Percentiles rank a stretch among this genome's conserved stretches.
These are phyloP conservation scores for Caenorhabditis sulstoni DNA, from an alignment of 2,888 invertebrate genomes.

Conservation along the genomic window DNA sequence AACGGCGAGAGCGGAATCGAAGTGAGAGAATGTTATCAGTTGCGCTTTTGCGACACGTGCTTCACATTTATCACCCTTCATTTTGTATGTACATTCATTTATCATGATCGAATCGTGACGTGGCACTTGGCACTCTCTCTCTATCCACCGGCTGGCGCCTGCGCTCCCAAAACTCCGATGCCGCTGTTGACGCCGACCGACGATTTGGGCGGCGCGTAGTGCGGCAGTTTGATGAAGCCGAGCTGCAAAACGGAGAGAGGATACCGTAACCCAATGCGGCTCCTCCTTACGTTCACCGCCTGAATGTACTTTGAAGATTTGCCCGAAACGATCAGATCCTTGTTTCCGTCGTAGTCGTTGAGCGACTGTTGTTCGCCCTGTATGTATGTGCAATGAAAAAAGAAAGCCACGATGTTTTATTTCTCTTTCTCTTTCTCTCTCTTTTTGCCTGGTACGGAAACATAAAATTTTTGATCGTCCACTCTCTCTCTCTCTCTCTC, in stretches of 20 bases:
- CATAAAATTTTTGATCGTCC: constrained; percentile 34
- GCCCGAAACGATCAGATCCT: constrained; percentile 69
- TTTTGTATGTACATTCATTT: constrained; percentile 46
- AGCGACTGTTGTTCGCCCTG: constrained; percentile 71
- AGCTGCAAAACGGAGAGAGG: constrained; percentile 44
- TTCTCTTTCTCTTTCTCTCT: not conserved
- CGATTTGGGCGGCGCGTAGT: constrained; percentile 58
- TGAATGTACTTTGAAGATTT: constrained; percentile 64
- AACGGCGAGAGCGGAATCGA: too few relatives aligned
- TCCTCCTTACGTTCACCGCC: constrained; percentile 55
- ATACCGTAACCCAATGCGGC: too few relatives aligned
- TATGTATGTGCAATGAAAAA: constrained; percentile 23
- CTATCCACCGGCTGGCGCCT: not conserved
- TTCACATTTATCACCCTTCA: constrained; percentile 9
- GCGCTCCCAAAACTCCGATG: constrained; percentile 60
- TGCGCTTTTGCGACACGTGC: constrained; percentile 30
- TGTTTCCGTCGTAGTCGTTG: constrained; percentile 74
- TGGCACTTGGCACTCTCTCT: not conserved
- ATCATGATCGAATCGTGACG: not conserved
- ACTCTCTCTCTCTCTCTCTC: constrained; percentile 5
- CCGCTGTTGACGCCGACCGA: constrained; percentile 65
- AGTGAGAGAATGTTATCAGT: too few relatives aligned
- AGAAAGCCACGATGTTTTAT: too few relatives aligned
- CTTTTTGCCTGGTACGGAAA: constrained; percentile 14
- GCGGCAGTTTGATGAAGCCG: constrained; percentile 56